A percentile compares a stretch with the other conserved stretches of the same genome.
Evolutionary conservation across 2,888 invertebrate genomes (phyloP).

Genomic region (Orthonychiurus folsomi): DNA sequence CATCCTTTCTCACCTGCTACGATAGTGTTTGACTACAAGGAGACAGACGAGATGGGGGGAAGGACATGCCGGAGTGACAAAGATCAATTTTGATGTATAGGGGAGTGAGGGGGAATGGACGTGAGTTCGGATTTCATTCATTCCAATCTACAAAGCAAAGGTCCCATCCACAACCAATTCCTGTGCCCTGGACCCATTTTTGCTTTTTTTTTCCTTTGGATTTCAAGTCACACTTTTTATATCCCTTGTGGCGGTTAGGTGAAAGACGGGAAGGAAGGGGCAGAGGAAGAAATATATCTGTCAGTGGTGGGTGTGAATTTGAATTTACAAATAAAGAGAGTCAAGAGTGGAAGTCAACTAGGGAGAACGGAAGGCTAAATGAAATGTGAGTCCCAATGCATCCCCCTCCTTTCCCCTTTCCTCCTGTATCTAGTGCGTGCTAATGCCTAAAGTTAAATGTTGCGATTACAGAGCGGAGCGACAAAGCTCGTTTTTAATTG

Average conservation of each 20-base stretch:
- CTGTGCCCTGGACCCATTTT: not conserved
- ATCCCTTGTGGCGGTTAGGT: not conserved
- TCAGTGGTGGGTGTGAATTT: not conserved
- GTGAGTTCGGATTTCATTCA: not conserved
- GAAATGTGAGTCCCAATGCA: too few species aligned
- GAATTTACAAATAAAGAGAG: not conserved
- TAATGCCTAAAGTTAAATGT: conserved; percentile 33
- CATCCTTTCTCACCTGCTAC: not conserved
- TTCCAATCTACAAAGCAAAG: not conserved
- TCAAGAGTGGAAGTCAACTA: not conserved
- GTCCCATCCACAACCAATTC: not conserved
- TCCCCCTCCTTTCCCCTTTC: not conserved
- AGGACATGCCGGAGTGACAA: not conserved
- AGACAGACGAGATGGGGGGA: too few species aligned
- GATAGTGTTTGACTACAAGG: too few species aligned
- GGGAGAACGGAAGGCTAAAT: not conserved
- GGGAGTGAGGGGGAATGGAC: not conserved
- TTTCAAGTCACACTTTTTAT: not conserved
- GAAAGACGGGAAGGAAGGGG: not conserved
- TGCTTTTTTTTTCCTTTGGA: not conserved
- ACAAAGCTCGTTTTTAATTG: conserved; percentile 38
- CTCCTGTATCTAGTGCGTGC: conserved; percentile 26
- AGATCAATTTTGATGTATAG: not conserved
- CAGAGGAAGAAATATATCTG: not conserved
- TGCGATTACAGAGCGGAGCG: conserved; percentile 32